Base-by-base conservation (phyloP, 2,113 vertebrate genomes). In the Sprattus sprattus region DNA sequence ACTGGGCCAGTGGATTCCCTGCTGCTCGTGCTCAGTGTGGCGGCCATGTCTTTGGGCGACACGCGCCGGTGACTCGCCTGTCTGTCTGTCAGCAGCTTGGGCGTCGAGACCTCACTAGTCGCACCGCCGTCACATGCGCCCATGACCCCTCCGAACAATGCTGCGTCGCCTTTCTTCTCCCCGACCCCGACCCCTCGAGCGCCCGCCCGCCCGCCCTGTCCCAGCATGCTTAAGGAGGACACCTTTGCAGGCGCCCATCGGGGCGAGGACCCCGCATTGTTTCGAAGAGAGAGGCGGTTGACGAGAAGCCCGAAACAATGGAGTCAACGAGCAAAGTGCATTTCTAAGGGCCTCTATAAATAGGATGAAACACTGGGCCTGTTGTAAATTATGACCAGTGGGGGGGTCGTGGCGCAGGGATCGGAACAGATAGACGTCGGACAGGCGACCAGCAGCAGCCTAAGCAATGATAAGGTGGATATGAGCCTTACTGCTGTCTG, bases 401-500 rank as follows among this genome's bases (percentile, higher is more conserved):
- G 32, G 81, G 85, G 82, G 85, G 86, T 78, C 82, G 44, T 13
- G 84, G 45, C 71, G 86, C 81, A 87, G 87, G 83, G 82, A 88
- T 89, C 83, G 86, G 25, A 67, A 67, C 64, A 67, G 64, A 67
- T 3, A 67, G 64, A 67, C 25, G 9, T 67, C 64, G 64, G 64
- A 7, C 64, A 67, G 64, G 64, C 64, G 64, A 28, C 64, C 22
- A 11, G 64, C 25, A 25, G 1, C 64, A 67, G 2, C 64, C 64
- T 25, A 28, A 67, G 64, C 6, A 8, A 67, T 28, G 60, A 67
- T 46, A 39, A 46, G 67, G 67, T 82, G 46, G 16, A n/a, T 20
- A 78, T 75, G 83, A 83, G 87, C 89, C 88, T 90, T 85, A 90
- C 84, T 85, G 81, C 46, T 82, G 93, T 92, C 91, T 93, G 88